Evolutionary conservation across 2,888 invertebrate genomes (phyloP).

Genomic region (Cosmia trapezina): DNA sequence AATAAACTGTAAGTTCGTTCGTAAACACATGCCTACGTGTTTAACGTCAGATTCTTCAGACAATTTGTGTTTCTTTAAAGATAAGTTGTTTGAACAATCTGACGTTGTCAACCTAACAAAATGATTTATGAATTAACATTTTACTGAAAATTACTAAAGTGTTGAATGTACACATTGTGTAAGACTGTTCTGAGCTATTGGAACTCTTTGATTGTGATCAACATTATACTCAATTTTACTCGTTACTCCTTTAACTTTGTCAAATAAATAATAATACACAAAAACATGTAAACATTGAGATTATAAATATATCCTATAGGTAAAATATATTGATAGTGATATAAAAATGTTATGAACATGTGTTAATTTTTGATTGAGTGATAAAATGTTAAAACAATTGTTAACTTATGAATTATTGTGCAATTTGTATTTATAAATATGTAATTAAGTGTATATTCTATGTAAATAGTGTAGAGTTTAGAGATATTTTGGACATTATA

Average conservation of each 20-base stretch:
- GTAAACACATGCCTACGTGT: neutral
- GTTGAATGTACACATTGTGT: neutral
- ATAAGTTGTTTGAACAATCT: too few species aligned
- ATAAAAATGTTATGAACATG: neutral
- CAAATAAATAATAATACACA: slow-evolving; percentile 11
- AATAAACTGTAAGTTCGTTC: slow-evolving; percentile 7
- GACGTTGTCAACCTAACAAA: neutral
- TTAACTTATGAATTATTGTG: slow-evolving; percentile 61
- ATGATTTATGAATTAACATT: neutral
- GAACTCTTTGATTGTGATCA: neutral
- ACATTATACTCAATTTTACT: neutral
- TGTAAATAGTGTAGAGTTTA: slow-evolving; percentile 59
- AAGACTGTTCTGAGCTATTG: neutral
- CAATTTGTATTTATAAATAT: slow-evolving; percentile 61
- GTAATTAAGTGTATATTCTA: slow-evolving; percentile 57
- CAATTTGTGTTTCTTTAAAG: neutral
- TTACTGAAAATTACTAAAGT: neutral
- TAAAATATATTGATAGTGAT: slow-evolving; percentile 6
- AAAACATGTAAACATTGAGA: slow-evolving; percentile 10
- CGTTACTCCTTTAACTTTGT: neutral
- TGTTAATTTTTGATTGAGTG: slow-evolving; percentile 30
- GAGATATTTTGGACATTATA: slow-evolving; percentile 58
- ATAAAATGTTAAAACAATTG: slow-evolving; percentile 22
- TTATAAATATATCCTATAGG: slow-evolving; percentile 18
- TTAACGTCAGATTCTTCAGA: neutral